Conservation (phyloP, 2,797 vertebrate genomes). For the Dipus sagitta region DNA sequence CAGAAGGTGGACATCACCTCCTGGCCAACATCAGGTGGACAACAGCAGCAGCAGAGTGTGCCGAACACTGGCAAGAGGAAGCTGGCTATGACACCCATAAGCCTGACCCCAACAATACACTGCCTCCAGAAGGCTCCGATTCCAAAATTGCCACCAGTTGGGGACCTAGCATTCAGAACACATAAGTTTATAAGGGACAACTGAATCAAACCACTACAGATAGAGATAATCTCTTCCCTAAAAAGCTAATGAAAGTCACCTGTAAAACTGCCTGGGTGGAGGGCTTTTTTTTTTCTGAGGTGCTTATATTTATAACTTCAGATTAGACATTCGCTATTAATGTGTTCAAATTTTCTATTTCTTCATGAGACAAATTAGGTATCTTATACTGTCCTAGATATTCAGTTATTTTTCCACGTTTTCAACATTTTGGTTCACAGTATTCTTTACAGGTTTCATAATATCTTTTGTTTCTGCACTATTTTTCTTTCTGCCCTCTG, state of each 20-base stretch:
- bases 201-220: background rate
- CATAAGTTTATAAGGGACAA: too few species aligned
- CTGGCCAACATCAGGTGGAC: too few species aligned
- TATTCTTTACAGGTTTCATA: background rate
- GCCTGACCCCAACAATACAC: too few species aligned
- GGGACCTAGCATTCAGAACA: too few species aligned
- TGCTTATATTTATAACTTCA: background rate
- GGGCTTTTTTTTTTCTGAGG: background rate
- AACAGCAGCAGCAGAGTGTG: too few species aligned
- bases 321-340: background rate
- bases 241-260: background rate
- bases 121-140: too few species aligned
- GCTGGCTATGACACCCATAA: too few species aligned
- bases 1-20: too few species aligned
- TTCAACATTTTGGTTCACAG: background rate
- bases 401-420: background rate
- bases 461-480: background rate
- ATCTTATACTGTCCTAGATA: background rate
- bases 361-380: constrained; percentile 7
- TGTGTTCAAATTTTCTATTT: constrained; percentile 23
- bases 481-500: background rate
- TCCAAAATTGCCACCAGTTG: too few species aligned
- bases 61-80: too few species aligned
- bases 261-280: background rate
- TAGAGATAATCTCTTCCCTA: background rate